Evolutionary conservation across 1,140 invertebrate species (phyloP).

Genomic region (Orussus abietinus): DNA sequence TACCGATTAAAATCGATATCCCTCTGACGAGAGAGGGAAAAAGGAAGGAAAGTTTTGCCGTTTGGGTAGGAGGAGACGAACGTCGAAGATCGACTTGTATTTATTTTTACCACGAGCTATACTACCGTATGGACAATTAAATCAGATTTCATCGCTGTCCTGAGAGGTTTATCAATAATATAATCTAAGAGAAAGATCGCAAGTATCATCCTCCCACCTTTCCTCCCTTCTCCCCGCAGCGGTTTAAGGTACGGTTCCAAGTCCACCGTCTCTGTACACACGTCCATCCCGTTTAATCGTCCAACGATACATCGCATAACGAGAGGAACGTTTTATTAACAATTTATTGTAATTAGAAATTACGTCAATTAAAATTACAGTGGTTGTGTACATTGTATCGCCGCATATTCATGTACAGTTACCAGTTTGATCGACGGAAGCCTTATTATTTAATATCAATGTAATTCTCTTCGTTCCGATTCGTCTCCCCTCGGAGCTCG

Average conservation of each 20-base stretch:
- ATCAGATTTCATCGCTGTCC: too few species aligned
- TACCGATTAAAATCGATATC: too few species aligned
- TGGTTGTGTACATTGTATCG: constrained; percentile 51
- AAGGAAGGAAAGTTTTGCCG: too few species aligned
- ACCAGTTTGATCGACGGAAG: constrained; percentile 50
- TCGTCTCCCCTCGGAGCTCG: constrained; percentile 28
- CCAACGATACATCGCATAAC: constrained; percentile 43
- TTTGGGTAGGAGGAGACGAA: constrained; percentile 23
- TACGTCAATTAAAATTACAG: constrained; percentile 36
- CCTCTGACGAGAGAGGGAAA: too few species aligned
- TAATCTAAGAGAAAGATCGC: too few species aligned
- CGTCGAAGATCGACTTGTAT: not conserved
- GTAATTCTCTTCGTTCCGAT: constrained; percentile 30
- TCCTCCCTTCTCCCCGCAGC: too few species aligned
- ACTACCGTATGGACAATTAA: too few species aligned
- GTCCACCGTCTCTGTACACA: constrained; percentile 39
- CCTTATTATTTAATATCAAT: constrained; percentile 36
- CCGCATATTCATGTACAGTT: constrained; percentile 52
- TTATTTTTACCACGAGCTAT: constrained; percentile 3
- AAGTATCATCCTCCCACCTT: too few species aligned
- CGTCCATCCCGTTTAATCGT: constrained; percentile 45
- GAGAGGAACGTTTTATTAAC: constrained; percentile 43
- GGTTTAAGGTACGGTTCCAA: too few species aligned
- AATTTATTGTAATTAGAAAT: constrained; percentile 46
- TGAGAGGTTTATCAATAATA: too few species aligned